Evolutionary conservation across 2,888 invertebrate genomes (phyloP).

Genomic region (Bugula neritina): DNA sequence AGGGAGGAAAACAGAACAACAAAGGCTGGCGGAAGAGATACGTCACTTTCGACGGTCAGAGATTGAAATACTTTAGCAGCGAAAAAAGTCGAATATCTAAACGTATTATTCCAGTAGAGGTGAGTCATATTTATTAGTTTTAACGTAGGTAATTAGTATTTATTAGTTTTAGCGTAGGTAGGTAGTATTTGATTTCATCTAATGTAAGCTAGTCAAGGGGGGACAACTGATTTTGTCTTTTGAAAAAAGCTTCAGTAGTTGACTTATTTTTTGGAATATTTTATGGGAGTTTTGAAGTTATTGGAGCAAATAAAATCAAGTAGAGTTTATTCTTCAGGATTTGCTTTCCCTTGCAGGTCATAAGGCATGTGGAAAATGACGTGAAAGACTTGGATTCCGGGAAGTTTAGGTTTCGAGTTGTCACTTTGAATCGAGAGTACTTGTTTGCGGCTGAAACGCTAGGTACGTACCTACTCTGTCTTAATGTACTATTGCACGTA

Average conservation of each 20-base stretch:
- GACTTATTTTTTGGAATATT: no score
- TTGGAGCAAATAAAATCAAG: no score
- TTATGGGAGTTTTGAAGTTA: no score
- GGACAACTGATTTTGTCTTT: no score
- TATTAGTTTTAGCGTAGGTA: no score
- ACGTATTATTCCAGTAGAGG: constrained; percentile 42
- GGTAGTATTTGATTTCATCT: no score
- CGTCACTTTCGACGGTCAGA: constrained; percentile 45
- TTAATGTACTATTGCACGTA: not conserved
- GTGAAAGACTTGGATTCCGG: constrained; percentile 1
- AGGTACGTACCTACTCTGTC: constrained; percentile 38
- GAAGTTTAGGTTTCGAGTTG: constrained; percentile 39
- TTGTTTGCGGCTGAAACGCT: constrained; percentile 44
- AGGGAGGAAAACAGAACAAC: constrained; percentile 43
- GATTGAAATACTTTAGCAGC: constrained; percentile 43
- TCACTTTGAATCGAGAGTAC: constrained; percentile 42
- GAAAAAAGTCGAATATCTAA: constrained; percentile 46
- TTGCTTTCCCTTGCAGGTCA: not conserved
- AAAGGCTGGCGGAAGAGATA: constrained; percentile 48
- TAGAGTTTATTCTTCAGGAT: no score
- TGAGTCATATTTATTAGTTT: not conserved
- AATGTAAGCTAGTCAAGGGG: no score
- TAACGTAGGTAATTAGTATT: no score
- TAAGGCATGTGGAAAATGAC: constrained; percentile 4
- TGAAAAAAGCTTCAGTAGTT: no score